Conservation (phyloP, 2,888 invertebrate genomes). For the Nomada fabriciana region DNA sequence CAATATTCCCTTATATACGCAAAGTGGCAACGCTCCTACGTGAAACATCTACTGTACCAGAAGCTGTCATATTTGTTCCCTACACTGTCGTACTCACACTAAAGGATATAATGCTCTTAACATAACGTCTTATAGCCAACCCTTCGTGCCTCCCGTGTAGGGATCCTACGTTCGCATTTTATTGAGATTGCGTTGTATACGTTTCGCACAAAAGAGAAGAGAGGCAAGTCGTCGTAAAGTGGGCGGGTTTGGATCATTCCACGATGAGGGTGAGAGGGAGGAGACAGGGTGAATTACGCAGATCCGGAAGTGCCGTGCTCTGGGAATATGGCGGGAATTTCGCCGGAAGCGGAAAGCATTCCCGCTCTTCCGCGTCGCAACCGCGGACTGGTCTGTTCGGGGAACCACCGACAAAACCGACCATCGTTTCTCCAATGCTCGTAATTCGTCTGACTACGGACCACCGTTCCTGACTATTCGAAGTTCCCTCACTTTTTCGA, state of each 20-base stretch:
- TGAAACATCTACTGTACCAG: too few relatives aligned
- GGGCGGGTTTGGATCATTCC: constrained; percentile 17
- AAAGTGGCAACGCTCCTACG: too few relatives aligned
- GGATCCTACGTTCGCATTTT: neutral
- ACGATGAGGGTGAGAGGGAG: constrained; percentile 18
- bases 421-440: constrained; percentile 53
- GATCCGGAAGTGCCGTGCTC: constrained; percentile 66
- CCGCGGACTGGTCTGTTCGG: constrained; percentile 61
- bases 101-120: too few relatives aligned
- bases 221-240: constrained; percentile 22
- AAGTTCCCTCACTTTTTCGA: constrained; percentile 37
- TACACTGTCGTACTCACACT: too few relatives aligned
- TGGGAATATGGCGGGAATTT: constrained; percentile 73
- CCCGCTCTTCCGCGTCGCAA: constrained; percentile 72
- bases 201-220: constrained; percentile 20
- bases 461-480: constrained; percentile 30
- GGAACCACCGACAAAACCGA: constrained; percentile 67
- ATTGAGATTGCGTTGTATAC: constrained; percentile 20
- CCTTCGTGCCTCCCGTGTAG: neutral
- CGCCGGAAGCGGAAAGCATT: constrained; percentile 76
- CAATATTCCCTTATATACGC: too few relatives aligned
- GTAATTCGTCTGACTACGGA: constrained; percentile 60
- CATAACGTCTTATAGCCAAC: too few relatives aligned
- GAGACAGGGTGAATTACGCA: constrained; percentile 32
- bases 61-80: too few relatives aligned